A percentile compares a stretch with the other conserved stretches of the same genome.
These are phyloP conservation scores for Pseudanteris insignis DNA, from an alignment of 2,888 invertebrate species.

Conservation along the genomic window DNA sequence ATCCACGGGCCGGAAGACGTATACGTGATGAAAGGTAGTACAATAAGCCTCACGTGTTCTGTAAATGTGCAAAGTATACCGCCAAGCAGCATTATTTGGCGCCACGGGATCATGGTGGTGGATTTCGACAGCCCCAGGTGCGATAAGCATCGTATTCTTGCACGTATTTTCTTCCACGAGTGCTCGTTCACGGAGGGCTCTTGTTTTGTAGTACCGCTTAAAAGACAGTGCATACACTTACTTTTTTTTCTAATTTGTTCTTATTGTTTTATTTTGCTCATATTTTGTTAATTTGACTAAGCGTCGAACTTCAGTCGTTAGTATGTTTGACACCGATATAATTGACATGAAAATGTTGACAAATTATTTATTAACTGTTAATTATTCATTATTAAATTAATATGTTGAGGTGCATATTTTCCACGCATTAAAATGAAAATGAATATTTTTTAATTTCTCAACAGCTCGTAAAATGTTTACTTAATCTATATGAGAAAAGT, in stretches of 20 bases:
- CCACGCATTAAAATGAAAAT: no score
- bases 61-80: constrained; percentile 87
- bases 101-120: constrained; percentile 82
- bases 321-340: no score
- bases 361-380: no score
- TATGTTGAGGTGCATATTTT: no score
- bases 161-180: constrained; percentile 16
- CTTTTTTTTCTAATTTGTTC: background rate
- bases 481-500: no score
- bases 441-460: no score
- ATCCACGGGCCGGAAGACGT: constrained; percentile 88
- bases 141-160: constrained; percentile 38
- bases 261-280: background rate
- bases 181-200: background rate
- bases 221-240: background rate
- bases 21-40: constrained; percentile 89
- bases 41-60: constrained; percentile 87
- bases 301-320: no score
- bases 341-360: no score
- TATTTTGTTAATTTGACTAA: no score
- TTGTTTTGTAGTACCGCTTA: background rate
- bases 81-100: constrained; percentile 81
- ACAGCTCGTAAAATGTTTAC: no score
- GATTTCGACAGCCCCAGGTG: constrained; percentile 75
- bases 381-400: no score